A percentile compares a stretch with the other conserved stretches of the same genome.
These are phyloP conservation scores for Epinephelus cyanopodus DNA, from an alignment of 2,113 vertebrate genomes.

Conservation along the genomic window DNA sequence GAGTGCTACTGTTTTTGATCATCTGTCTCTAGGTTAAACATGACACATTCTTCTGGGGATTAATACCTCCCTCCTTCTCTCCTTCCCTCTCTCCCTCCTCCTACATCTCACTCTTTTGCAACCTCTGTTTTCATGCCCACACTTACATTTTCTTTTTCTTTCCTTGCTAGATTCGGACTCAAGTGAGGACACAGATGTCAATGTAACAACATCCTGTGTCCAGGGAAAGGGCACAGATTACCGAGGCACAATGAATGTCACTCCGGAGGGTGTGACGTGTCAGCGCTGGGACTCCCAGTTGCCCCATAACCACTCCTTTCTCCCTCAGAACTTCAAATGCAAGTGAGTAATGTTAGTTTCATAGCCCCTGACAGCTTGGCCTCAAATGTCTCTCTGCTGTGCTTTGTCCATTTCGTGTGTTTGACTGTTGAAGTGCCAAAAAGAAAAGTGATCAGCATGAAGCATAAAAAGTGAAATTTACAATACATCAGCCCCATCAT, in stretches of 20 bases:
- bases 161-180: conserved; percentile 66
- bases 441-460: neutral
- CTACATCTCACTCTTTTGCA: neutral
- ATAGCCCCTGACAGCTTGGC: neutral
- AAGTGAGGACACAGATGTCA: conserved; percentile 65
- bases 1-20: conserved; percentile 79
- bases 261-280: conserved; percentile 91
- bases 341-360: conserved; percentile 88
- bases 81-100: conserved; percentile 34
- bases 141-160: conserved; percentile 17
- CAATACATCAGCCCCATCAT: conserved; percentile 53
- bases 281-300: conserved; percentile 95
- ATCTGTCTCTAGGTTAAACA: conserved; percentile 78
- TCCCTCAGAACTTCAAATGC: conserved; percentile 95
- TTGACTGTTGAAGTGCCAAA: conserved; percentile 26
- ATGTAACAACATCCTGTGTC: conserved; percentile 86
- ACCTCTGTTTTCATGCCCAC: conserved; percentile 14
- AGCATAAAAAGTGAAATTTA: neutral
- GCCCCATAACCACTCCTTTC: conserved; percentile 94
- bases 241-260: conserved; percentile 88
- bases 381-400: neutral
- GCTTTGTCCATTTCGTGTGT: conserved; percentile 23
- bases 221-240: conserved; percentile 91
- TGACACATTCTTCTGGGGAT: conserved; percentile 80
- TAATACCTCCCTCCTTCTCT: conserved; percentile 59